phyloP scores from a whole-genome alignment of 2,113 vertebrate species.

The Oryzias woworae region DNA sequence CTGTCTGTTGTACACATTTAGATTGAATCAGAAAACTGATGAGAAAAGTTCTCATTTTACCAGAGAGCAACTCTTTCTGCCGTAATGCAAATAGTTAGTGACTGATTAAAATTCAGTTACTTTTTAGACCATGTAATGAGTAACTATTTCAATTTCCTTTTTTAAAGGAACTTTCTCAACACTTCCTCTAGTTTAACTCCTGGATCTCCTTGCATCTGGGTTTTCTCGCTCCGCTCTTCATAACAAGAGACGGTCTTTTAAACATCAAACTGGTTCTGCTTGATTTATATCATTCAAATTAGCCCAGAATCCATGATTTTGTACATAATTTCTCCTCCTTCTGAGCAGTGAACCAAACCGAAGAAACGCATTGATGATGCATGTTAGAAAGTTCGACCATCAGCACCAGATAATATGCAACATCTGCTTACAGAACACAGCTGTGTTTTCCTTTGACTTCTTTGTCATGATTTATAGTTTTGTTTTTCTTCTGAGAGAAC shows the following conservation, averaged over 20 bases:
- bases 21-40: too few species aligned
- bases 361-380: conserved; percentile 62
- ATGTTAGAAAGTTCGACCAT: conserved; percentile 29
- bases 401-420: conserved; percentile 18
- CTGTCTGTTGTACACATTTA: too few species aligned
- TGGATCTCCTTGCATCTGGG: not conserved
- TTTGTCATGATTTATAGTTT: conserved; percentile 28
- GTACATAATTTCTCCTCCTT: conserved; percentile 18
- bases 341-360: conserved; percentile 45
- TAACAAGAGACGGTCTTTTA: conserved; percentile 32
- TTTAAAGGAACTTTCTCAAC: too few species aligned
- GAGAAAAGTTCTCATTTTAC: too few species aligned
- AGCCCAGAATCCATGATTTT: too few species aligned
- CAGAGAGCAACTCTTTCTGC: too few species aligned
- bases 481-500: conserved; percentile 18
- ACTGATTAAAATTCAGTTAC: too few species aligned
- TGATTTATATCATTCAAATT: conserved; percentile 57
- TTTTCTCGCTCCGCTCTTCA: conserved; percentile 28
- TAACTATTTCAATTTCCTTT: too few species aligned
- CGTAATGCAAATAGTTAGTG: too few species aligned
- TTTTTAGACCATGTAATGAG: too few species aligned
- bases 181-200: too few species aligned
- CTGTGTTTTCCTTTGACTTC: conserved; percentile 24
- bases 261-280: conserved; percentile 44
- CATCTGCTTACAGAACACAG: conserved; percentile 25